A percentile compares a stretch with the other conserved stretches of the same genome.
phyloP scores from a whole-genome alignment of 2,113 vertebrate species.

The Melanocharis versteri region DNA sequence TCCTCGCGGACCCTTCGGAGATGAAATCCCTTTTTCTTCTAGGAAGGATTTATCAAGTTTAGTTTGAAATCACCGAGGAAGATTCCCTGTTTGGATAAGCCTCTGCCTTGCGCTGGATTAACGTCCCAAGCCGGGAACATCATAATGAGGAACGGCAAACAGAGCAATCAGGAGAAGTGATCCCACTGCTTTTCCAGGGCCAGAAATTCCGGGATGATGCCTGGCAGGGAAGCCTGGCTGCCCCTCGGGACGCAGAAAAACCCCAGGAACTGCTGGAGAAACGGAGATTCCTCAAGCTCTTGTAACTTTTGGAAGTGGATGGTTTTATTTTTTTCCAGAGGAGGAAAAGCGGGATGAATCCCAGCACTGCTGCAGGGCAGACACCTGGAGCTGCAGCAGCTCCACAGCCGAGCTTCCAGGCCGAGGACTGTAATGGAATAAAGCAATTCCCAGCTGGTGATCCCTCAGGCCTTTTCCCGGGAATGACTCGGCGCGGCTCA shows the following conservation, averaged over 20 bases:
- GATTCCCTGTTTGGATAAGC: background rate
- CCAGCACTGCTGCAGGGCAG: background rate
- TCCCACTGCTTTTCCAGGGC: background rate
- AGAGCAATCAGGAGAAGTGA: rapidly evolving
- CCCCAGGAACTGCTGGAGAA: rapidly evolving
- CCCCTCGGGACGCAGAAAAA: background rate
- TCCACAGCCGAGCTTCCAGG: background rate
- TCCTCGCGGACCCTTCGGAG: background rate
- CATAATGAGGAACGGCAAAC: background rate
- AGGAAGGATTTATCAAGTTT: background rate
- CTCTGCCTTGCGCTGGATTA: background rate
- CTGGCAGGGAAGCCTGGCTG: background rate
- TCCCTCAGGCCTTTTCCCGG: background rate
- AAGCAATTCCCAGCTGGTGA: background rate
- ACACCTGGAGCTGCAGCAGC: background rate
- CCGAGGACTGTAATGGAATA: background rate
- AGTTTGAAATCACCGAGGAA: background rate
- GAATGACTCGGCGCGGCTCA: background rate
- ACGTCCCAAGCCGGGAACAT: background rate
- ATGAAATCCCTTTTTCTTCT: background rate
- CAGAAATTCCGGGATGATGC: rapidly evolving
- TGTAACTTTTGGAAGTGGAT: background rate
- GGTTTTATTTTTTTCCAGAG: background rate
- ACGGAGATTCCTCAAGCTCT: rapidly evolving
- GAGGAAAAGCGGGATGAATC: rapidly evolving